Evolutionary conservation across 2,888 invertebrate species (phyloP), one percentile per base, ranked within the genome.

Genomic region (Polia nebulosa): DNA sequence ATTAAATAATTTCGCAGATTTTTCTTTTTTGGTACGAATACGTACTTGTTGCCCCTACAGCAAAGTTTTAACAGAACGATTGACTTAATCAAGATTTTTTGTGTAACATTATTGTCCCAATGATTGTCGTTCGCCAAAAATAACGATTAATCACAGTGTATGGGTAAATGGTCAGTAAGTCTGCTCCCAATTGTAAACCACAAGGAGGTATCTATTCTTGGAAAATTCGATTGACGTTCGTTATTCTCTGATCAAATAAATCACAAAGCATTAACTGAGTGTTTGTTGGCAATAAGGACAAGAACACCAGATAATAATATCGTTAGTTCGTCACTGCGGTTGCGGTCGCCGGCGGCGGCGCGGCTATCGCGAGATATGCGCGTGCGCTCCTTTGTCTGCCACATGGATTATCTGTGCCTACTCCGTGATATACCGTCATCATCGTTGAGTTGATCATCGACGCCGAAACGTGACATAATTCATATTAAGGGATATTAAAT

Each of bases 251-350:
- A 9, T 61, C 34, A 44, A 41, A 44, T 17, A 36, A 63, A 17
- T 62, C 63, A n/a, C 49, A 20, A 8, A n/a, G 25, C 13, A 17
- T 22, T 17, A 25, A 17, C 13, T 29, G 27, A n/a, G 20, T 39
- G 25, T 44, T 39, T n/a, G 47, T 32, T 22, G 22, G 52, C 57
- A n/a, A 22, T 36, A 29, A 44, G 44, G 78, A 63, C 64, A 39
- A 47, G 22, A 20, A 17, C 41, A 15, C n/a, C 9, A 29, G 52
- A 53, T 58, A n/a, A n/a, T n/a, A n/a, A n/a, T n/a, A n/a, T n/a
- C 20, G 9, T 15, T 3, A 17, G 51, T 36, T 44, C 53, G 78
- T 55, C 64, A 63, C n/a, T 72, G 74, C 58, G 74, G 74, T 75
- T 63, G 78, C 72, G 74, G 72, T 72, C 8, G 22, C n/a, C 29